Base-by-base conservation (phyloP, 2,113 vertebrate species). In the Chlamydotis undulata region DNA sequence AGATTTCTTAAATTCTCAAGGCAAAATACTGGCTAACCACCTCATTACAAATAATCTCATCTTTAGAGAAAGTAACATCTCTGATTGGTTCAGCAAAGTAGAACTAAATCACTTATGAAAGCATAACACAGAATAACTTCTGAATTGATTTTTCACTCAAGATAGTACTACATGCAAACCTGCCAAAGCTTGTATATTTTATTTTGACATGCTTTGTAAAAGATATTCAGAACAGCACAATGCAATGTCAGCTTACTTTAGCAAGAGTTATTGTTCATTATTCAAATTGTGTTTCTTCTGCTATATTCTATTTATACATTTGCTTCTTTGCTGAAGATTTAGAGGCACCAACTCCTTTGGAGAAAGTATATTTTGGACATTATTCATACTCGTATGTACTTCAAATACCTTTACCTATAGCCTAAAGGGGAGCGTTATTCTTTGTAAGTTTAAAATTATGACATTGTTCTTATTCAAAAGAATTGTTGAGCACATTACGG, bases 301-400 rank as follows among this genome's bases (percentile, higher is more conserved):
- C 43, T 81, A 92, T 53, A 86, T 94, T 75, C 86, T 96, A 55
- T 92, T 95, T 90, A 93, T 77, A 53, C 5, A 13, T 92, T 86
- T 79, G 64, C 65, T 94, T 96, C 56, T 84, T 92, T 95, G 68
- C 53, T 90, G 52, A 94, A 89, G 53, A 61, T 84, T 94, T 95
- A 80, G n/a, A 96, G 86, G 53, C 61, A 87, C 37, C 2, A 16
- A 10, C 31, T 92, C 65, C n/a, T 91, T 84, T 41, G 37, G 31
- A 97, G 90, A 60, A 89, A 83, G 11, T 92, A 47, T 31, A 60
- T 57, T 90, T 92, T 89, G 50, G 39, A 77, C 28, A 87, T 79
- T 77, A 82, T 88, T 61, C 33, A 29, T 80, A 77, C 47, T 92
- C 52, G 83, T 83, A 90, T n/a, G 29, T 78, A 79, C 47, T 94